Evolutionary conservation across 2,888 invertebrate genomes (phyloP).

Genomic region (Cephus pulcher): DNA sequence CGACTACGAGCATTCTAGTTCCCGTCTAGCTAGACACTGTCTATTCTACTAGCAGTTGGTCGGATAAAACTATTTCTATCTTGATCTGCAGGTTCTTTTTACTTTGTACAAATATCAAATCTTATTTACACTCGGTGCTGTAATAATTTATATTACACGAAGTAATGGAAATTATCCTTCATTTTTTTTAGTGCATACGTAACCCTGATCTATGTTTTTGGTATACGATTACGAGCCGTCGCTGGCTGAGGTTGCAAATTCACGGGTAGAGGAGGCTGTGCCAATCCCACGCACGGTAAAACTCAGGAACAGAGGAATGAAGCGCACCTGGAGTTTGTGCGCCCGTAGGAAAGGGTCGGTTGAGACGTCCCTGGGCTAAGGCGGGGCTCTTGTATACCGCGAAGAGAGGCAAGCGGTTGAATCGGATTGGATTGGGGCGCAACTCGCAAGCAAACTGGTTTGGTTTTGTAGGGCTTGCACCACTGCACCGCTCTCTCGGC

Average conservation of each 20-base stretch:
- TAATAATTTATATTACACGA: not conserved
- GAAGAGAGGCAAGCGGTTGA: conserved; percentile 59
- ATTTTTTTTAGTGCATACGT: not conserved
- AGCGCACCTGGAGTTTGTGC: conserved; percentile 1
- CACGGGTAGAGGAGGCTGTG: not conserved
- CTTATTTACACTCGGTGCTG: not conserved
- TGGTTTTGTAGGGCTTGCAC: conserved; percentile 65
- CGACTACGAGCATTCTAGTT: not conserved
- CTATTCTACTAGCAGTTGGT: not conserved
- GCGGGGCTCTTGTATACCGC: conserved; percentile 56
- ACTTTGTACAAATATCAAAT: not conserved
- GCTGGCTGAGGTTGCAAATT: not conserved
- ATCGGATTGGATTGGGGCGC: conserved; percentile 63
- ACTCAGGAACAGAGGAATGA: not conserved
- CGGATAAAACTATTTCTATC: not conserved
- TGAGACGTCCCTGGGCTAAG: conserved; percentile 45
- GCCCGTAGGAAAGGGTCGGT: conserved; percentile 15
- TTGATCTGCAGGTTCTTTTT: not conserved
- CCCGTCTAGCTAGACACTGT: not conserved
- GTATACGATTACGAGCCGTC: too few relatives aligned
- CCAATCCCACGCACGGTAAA: not conserved
- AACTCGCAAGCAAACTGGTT: conserved; percentile 62
- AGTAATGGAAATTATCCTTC: not conserved
- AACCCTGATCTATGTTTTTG: too few relatives aligned
- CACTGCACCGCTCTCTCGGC: conserved; percentile 62